A percentile compares a stretch with the other conserved stretches of the same genome.
phyloP scores from a whole-genome alignment of 2,797 vertebrate species.

The Dallia pectoralis region DNA sequence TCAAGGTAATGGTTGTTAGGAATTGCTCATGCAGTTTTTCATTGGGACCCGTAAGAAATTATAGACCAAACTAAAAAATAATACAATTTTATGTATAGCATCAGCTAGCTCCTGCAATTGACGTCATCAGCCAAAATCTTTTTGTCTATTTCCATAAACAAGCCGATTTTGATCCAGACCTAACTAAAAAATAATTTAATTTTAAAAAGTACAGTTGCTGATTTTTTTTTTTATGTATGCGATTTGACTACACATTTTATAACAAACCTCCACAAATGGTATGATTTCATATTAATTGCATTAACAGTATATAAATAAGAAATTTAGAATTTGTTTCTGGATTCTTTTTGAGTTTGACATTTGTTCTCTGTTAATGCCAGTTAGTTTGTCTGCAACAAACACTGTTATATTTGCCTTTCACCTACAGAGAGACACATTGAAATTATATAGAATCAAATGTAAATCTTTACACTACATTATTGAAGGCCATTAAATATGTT shows the following conservation, averaged over 20 bases:
- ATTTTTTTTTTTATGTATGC: no score
- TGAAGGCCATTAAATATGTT: conserved; percentile 12
- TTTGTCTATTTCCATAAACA: conserved; percentile 11
- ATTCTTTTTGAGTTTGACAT: not conserved
- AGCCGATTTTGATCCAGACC: not conserved
- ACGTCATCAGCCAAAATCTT: conserved; percentile 7
- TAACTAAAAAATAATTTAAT: not conserved
- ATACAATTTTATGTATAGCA: no score
- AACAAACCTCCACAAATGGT: no score
- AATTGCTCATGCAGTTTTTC: conserved; percentile 7
- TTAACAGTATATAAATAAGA: not conserved
- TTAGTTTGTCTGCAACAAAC: conserved; percentile 22
- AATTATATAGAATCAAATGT: conserved; percentile 6
- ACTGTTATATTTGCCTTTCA: conserved; percentile 25
- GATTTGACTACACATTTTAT: no score
- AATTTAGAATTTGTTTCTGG: not conserved
- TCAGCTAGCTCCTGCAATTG: no score
- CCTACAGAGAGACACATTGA: conserved; percentile 15
- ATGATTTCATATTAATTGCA: not conserved
- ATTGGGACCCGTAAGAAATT: not conserved
- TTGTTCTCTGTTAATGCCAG: not conserved
- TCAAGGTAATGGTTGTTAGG: conserved; percentile 23
- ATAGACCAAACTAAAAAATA: not conserved
- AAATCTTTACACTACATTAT: not conserved
- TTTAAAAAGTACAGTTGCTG: not conserved